These are phyloP conservation scores for Micronycteris hirsuta DNA, from an alignment of 2,113 vertebrate genomes.

Conservation along the genomic window DNA sequence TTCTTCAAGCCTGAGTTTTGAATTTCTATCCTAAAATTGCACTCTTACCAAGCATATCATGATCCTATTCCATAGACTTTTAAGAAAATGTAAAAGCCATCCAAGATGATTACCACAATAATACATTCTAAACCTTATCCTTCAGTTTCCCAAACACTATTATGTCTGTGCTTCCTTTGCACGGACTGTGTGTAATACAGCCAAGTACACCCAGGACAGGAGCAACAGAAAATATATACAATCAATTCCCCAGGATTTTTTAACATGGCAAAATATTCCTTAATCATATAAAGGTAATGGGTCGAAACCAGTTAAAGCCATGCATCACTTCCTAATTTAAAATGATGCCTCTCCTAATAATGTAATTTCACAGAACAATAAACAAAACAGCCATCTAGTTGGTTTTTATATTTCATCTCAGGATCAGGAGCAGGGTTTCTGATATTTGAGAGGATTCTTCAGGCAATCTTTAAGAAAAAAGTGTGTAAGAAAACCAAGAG, in stretches of 20 bases:
- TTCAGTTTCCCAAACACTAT: not conserved
- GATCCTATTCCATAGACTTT: not conserved
- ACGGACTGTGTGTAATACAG: not conserved
- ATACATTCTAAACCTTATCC: not conserved
- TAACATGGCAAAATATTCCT: slow-evolving; percentile 46
- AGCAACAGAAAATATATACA: not conserved
- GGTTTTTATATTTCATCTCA: slow-evolving; percentile 60
- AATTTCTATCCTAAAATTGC: not conserved
- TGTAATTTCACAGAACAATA: slow-evolving; percentile 76
- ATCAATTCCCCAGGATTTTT: slow-evolving; percentile 17
- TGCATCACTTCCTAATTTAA: slow-evolving; percentile 69
- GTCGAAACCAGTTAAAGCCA: slow-evolving; percentile 53
- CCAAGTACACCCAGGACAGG: not conserved
- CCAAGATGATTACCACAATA: not conserved
- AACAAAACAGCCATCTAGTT: slow-evolving; percentile 67
- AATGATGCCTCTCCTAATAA: slow-evolving; percentile 66
- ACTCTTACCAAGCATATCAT: not conserved
- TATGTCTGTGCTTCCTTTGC: not conserved
- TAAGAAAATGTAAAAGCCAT: not conserved
- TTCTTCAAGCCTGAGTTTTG: not conserved
- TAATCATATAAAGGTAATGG: slow-evolving; percentile 56
- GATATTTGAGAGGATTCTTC: slow-evolving; percentile 51
- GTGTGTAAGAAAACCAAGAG: slow-evolving; percentile 47
- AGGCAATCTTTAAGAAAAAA: slow-evolving; percentile 52
- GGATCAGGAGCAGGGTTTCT: slow-evolving; percentile 51